phyloP scores from a whole-genome alignment of 2,113 vertebrate genomes.

The Caracal caracal region DNA sequence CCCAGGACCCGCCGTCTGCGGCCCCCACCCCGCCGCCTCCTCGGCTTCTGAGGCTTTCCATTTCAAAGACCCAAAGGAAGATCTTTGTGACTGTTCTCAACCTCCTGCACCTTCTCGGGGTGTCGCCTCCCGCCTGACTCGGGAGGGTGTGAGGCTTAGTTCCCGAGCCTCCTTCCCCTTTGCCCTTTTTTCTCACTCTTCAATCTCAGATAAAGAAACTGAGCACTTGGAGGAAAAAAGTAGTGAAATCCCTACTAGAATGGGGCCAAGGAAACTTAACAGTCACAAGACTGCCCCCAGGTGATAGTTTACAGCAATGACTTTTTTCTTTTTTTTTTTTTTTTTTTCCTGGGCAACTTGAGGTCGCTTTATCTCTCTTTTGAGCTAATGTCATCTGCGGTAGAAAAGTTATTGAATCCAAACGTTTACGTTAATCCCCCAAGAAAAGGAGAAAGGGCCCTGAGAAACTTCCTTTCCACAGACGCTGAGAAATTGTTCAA shows the following conservation, averaged over 20 bases:
- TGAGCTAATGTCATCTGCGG: constrained; percentile 32
- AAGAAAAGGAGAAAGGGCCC: neutral
- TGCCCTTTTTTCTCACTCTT: neutral
- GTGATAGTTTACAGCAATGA: constrained; percentile 62
- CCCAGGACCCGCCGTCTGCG: neutral
- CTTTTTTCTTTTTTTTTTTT: neutral
- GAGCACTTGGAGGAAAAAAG: neutral
- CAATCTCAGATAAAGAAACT: neutral
- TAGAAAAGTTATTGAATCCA: constrained; percentile 37
- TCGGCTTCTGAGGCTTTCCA: neutral
- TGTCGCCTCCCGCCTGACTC: neutral
- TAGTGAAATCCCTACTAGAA: neutral
- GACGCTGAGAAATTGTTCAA: neutral
- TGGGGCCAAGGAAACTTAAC: neutral
- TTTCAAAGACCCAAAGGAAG: neutral
- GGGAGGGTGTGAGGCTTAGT: neutral
- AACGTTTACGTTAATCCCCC: constrained; percentile 10
- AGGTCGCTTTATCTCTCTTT: neutral
- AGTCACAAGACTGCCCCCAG: constrained; percentile 80
- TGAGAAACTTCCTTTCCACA: neutral
- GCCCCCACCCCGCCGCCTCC: neutral
- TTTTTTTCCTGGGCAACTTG: neutral
- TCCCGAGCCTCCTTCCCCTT: neutral
- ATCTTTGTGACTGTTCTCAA: neutral
- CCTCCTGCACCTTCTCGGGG: neutral